Base-by-base conservation (phyloP, 2,888 invertebrate genomes). In the Callyntrura guangdongensis region DNA sequence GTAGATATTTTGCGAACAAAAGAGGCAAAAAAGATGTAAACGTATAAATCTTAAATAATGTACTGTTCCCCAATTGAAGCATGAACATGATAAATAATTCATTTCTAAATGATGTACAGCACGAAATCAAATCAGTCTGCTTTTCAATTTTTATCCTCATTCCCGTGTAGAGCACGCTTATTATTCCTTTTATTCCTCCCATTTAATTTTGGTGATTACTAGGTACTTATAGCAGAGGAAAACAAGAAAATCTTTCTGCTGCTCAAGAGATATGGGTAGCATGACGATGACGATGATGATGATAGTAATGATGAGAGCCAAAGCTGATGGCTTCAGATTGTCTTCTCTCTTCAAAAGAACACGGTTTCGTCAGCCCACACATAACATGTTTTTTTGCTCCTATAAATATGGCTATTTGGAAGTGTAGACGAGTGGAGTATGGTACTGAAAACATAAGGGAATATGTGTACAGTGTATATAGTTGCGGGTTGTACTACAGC, bases 361-460 rank as follows among this genome's bases (percentile, higher is more conserved):
- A 17, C 53, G 49, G 67, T 22, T 45, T 6, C 61, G 49, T n/a
- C 89, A 79, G 84, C 89, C 89, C 79, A 84, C 89, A 84, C 89
- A 59, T 67, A 53, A 20, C 49, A n/a, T 49, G 53, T 77, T 77
- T 74, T n/a, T 74, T 77, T 77, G 56, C 53, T 77, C 47, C 12
- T 61, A 64, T 64, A 64, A 56, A 45, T 47, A 61, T 49, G 17
- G 47, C 20, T 47, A 47, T 69, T 84, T 64, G 25, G 22, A 22
- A 74, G 17, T 47, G 27, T 14, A 77, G 49, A 25, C 0, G 53
- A 53, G 47, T 9, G 77, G 12, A 20, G 17, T 25, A 25, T 74
- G 25, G 36, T 36, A 36, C 36, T 36, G 6, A 36, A 6, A 36
- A 36, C 36, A 36, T 6, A n/a, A 36, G 36, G 6, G 36, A 36